phyloP scores from a whole-genome alignment of 1,140 invertebrate genomes.

The Camponotus floridanus region DNA sequence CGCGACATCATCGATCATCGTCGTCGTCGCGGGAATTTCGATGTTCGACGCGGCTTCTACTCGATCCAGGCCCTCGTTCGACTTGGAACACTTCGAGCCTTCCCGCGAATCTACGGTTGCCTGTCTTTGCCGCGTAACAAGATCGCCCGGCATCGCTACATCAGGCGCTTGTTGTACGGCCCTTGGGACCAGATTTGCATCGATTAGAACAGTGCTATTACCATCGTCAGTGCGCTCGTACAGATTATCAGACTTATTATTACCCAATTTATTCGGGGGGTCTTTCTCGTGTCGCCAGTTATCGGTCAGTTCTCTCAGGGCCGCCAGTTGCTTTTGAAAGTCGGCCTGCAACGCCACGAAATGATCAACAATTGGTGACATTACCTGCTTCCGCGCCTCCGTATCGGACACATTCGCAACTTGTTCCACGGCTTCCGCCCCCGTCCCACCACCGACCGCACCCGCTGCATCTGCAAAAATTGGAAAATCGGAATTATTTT shows the following conservation, averaged over 20 bases:
- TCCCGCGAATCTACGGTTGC: conserved; percentile 35
- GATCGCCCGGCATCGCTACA: conserved; percentile 49
- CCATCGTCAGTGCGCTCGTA: conserved; percentile 51
- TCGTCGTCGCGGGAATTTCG: conserved; percentile 1
- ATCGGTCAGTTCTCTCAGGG: conserved; percentile 79
- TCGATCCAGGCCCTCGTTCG: not conserved
- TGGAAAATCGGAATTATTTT: conserved; percentile 1
- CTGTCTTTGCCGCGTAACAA: conserved; percentile 53
- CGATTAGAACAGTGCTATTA: conserved; percentile 69
- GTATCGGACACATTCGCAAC: conserved; percentile 76
- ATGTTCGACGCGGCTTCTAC: conserved; percentile 1
- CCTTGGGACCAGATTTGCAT: conserved; percentile 70
- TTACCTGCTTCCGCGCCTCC: conserved; percentile 85
- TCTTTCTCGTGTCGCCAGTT: conserved; percentile 81
- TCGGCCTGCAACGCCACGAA: conserved; percentile 82
- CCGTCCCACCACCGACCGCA: conserved; percentile 73
- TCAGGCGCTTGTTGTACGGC: conserved; percentile 61
- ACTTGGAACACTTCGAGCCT: conserved; percentile 15
- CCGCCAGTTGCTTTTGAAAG: conserved; percentile 81
- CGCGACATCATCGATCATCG: not conserved
- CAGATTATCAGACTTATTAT: conserved; percentile 77
- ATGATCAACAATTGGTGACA: conserved; percentile 80
- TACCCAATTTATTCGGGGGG: conserved; percentile 69
- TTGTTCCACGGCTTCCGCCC: conserved; percentile 68
- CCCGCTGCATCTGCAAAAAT: conserved; percentile 73